Base-by-base conservation (phyloP, 2,888 invertebrate species). In the Pristionchus maxplancki region DNA sequence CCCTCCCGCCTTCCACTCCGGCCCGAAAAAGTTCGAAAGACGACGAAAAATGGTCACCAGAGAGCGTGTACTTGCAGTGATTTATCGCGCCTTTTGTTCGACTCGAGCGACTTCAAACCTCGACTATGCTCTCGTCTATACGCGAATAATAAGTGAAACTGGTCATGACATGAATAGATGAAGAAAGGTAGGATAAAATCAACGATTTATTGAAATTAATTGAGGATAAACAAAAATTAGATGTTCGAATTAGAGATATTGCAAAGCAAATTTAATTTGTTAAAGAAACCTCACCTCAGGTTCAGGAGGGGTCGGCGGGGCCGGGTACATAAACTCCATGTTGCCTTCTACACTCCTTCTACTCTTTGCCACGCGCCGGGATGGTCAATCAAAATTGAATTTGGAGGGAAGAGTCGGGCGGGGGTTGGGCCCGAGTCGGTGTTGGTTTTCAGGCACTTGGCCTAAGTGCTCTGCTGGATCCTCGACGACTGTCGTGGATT, bases 361-460 rank as follows among this genome's bases (percentile, higher is more conserved):
- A 20, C 34, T 34, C 34, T 37, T 71, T 15, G 13, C 37, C 20
- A 11, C 62, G 13, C 8, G 6, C 5, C 74, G 40, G 40, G 74
- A 44, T 74, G 74, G 74, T 74, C 78, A 78, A 78, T 78, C 78
- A 78, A 78, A 78, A 78, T 78, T 78, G 78, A 78, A 78, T 78
- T 13, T 44, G 15, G 31, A 8, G 64, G 64, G 64, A 31, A 71
- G 78, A 48, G 78, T n/a, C 28, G 4, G 9, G 74, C 40, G 40
- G 37, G 71, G 74, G 11, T 6, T 28, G 62, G 40, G 3, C 64
- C 11, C 31, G 15, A 34, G 28, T 20, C 20, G 71, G 78, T 78
- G 44, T 78, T 78, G 44, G 78, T 40, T 78, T 78, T 28, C 78
- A 37, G 31, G 44, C 78, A 78, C 78, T 78, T 44, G 17, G n/a